Evolutionary conservation across 2,797 vertebrate species (phyloP), one percentile per base, ranked within the genome.

Genomic region (Erpetoichthys calabaricus): DNA sequence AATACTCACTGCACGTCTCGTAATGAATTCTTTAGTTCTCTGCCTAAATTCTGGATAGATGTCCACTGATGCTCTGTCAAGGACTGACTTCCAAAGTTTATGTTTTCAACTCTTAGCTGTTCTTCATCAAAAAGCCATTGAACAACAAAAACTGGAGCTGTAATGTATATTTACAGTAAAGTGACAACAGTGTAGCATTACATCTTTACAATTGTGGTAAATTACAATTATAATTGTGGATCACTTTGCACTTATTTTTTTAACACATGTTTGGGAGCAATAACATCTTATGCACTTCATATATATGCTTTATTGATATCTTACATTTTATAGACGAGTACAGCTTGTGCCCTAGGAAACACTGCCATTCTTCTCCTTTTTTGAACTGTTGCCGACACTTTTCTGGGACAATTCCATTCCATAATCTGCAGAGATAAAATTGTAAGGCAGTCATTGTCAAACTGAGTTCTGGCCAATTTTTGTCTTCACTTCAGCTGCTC

Each of bases 41-140:
- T 70, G 55, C 89, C 86, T 60, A 91, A 75, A 70, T 86, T 88
- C 70, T 83, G 81, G 60, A 90, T 85, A 73, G 86, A 88, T 59
- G 80, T 82, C 88, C 87, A 87, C 73, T 90, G 88, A 57, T 82
- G 77, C 59, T 76, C 75, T 0, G 83, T 84, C 59, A 89, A 73
- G 45, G 76, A 76, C 64, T 81, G 84, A 44, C 79, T 78, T 7
- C 86, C 84, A 56, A 86, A 68, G 57, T 80, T 86, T 72, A 91
- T 88, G 70, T 89, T 88, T 75, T 91, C 88, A 60, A 86, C 71
- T 52, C 77, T 78, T 64, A 91, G 68, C 73, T 89, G 89, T 68
- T 89, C 87, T 67, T 88, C 86, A 45, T 90, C 89, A 70, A 89
- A 90, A 45, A 89, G 73, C 88, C 88, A 91, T 74, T 91, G 89